These are phyloP conservation scores for Manis pentadactyla DNA, from an alignment of 2,797 vertebrate species.

Conservation along the genomic window DNA sequence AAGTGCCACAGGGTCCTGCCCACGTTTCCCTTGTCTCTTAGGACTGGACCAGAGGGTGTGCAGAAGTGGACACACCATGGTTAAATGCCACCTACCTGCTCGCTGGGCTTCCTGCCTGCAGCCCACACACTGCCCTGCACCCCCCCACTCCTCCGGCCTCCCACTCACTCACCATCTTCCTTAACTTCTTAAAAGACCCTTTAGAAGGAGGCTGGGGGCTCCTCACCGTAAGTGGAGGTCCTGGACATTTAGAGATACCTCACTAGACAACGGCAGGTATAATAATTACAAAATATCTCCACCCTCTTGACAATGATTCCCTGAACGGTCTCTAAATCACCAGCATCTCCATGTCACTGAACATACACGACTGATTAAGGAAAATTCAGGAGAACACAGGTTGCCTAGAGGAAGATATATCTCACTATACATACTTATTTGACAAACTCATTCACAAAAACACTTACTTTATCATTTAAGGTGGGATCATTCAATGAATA, in stretches of 20 bases:
- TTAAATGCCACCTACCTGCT: not conserved
- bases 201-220: not conserved
- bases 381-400: conserved; percentile 1
- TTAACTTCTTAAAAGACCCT: not conserved
- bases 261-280: not conserved
- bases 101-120: not conserved
- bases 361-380: not conserved
- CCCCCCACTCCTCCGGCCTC: no score
- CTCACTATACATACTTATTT: not conserved
- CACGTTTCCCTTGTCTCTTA: not conserved
- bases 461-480: conserved; percentile 95
- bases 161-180: not conserved
- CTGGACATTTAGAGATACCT: not conserved
- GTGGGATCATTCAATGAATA: conserved; percentile 98
- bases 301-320: not conserved
- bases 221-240: not conserved
- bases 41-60: not conserved
- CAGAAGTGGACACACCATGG: not conserved
- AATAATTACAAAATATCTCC: not conserved
- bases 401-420: not conserved
- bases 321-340: not conserved
- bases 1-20: not conserved
- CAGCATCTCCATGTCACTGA: not conserved
- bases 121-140: accelerated
- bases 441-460: conserved; percentile 24